phyloP scores from a whole-genome alignment of 2,797 vertebrate species.

The Lepus townsendii region DNA sequence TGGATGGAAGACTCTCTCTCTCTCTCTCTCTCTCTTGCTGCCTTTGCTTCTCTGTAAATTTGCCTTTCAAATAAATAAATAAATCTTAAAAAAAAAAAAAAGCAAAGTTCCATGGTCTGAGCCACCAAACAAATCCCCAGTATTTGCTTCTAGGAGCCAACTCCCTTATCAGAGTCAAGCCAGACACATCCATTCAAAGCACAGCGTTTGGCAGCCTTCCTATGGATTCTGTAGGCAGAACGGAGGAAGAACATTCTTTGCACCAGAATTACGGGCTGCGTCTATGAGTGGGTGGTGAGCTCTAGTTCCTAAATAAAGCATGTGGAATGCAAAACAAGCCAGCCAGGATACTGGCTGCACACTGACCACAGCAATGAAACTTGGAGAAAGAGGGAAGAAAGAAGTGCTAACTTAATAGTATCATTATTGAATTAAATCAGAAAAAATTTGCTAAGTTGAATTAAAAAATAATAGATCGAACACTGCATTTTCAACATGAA shows the following conservation, averaged over 20 bases:
- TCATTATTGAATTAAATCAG: neutral
- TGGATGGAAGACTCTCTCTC: too few species aligned
- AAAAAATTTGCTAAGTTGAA: neutral
- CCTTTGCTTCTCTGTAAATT: neutral
- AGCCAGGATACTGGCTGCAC: neutral
- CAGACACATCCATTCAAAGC: neutral
- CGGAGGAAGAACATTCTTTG: constrained; percentile 48
- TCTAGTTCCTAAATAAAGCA: constrained; percentile 39
- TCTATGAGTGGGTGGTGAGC: constrained; percentile 41
- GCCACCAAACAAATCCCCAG: neutral
- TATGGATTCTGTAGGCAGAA: constrained; percentile 30
- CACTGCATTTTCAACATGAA: neutral
- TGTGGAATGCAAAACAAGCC: neutral
- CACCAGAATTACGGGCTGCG: neutral
- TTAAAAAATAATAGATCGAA: constrained; percentile 6
- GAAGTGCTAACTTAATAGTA: constrained; percentile 1
- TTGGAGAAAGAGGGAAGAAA: constrained; percentile 33
- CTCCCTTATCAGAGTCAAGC: constrained; percentile 6
- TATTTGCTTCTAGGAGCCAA: neutral
- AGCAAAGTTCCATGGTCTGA: neutral
- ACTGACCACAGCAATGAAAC: neutral
- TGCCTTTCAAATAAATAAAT: neutral
- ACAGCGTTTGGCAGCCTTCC: constrained; percentile 33
- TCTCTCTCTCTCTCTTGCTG: too few species aligned
- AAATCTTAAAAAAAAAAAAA: neutral